These are phyloP conservation scores for Drosophila jambulina DNA, from an alignment of 1,140 invertebrate species.

Conservation along the genomic window DNA sequence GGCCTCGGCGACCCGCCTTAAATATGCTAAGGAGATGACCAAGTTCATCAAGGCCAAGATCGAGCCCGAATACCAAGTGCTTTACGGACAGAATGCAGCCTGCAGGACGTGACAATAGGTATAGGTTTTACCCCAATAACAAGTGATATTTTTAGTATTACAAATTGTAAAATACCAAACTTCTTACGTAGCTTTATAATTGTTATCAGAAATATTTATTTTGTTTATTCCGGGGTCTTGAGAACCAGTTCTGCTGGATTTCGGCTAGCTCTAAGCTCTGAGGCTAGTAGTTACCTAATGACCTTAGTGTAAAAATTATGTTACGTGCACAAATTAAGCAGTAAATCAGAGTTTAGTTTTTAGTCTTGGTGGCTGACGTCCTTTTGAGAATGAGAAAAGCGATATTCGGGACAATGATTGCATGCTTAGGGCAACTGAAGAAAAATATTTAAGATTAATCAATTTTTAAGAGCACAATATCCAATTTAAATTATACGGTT, in stretches of 20 bases:
- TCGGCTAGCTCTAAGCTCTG: not conserved
- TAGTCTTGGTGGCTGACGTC: too few species aligned
- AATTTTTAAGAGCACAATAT: not conserved
- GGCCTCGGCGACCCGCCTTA: constrained; percentile 5
- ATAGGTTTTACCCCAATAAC: not conserved
- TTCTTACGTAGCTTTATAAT: not conserved
- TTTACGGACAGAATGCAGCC: constrained; percentile 64
- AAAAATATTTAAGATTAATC: not conserved
- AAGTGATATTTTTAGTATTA: not conserved
- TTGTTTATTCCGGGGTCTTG: not conserved
- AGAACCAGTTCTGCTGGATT: not conserved
- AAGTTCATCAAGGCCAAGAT: constrained; percentile 69
- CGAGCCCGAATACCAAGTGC: constrained; percentile 68
- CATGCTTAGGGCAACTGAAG: not conserved
- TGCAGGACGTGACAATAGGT: constrained; percentile 53
- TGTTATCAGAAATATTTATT: not conserved
- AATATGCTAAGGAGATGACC: constrained; percentile 67
- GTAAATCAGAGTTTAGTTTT: not conserved
- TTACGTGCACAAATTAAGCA: not conserved
- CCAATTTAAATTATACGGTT: too few species aligned
- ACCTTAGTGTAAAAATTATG: constrained; percentile 4
- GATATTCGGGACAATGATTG: constrained; percentile 3
- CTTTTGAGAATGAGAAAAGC: not conserved
- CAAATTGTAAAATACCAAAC: not conserved
- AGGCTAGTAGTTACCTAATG: constrained; percentile 1